Percentiles rank a stretch among this genome's conserved stretches.
phyloP scores from a whole-genome alignment of 2,888 invertebrate species.

The Mythimna pallens region DNA sequence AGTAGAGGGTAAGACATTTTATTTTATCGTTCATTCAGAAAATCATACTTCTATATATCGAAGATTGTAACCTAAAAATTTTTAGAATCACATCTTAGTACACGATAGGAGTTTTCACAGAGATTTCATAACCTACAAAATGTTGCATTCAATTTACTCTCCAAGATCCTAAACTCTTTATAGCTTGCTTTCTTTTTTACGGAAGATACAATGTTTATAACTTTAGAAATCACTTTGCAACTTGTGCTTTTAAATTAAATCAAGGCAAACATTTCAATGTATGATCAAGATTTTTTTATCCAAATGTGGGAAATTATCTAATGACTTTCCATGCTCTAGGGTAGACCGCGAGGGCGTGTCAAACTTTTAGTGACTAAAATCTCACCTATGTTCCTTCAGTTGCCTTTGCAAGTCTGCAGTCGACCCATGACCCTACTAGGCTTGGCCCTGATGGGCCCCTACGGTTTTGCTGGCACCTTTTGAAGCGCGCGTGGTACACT shows the following conservation, averaged over 20 bases:
- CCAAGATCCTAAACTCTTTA: not conserved
- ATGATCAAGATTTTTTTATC: not conserved
- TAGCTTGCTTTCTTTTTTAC: not conserved
- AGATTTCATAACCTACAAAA: not conserved
- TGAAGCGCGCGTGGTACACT: too few relatives aligned
- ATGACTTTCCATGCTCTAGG: too few relatives aligned
- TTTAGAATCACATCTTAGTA: not conserved
- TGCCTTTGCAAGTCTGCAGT: too few relatives aligned
- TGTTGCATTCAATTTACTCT: too few relatives aligned
- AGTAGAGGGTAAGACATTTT: slow-evolving; percentile 74
- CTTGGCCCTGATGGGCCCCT: too few relatives aligned
- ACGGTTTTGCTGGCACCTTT: too few relatives aligned
- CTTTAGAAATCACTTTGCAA: not conserved
- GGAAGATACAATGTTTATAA: not conserved
- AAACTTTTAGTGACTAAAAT: too few relatives aligned
- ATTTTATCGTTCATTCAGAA: not conserved
- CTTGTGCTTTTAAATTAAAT: not conserved
- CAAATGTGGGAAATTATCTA: too few relatives aligned
- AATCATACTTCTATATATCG: not conserved
- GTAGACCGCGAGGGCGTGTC: too few relatives aligned
- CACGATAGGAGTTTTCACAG: not conserved
- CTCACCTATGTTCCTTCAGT: too few relatives aligned
- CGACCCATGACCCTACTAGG: too few relatives aligned
- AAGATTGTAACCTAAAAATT: slow-evolving; percentile 40
- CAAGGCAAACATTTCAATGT: not conserved